Conservation (phyloP, 1,140 invertebrate genomes). For the Leptinotarsa undecemlineata region DNA sequence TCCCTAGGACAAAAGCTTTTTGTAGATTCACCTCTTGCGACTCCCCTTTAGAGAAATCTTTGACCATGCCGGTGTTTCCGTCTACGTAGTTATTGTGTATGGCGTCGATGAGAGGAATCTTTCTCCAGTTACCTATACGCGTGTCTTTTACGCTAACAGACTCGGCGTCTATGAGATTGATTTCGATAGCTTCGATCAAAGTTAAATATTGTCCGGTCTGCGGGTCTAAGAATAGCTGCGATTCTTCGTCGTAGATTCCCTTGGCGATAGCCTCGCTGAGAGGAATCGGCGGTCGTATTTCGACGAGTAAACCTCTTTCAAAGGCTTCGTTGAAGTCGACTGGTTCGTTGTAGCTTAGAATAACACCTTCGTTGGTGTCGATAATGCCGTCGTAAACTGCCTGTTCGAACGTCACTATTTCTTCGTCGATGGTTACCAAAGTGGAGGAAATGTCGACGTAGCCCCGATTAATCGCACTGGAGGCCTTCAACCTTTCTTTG, state of each 20-base stretch:
- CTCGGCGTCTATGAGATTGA: slow-evolving; percentile 77
- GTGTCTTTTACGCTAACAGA: slow-evolving; percentile 85
- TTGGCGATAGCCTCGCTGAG: slow-evolving; percentile 83
- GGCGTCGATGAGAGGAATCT: slow-evolving; percentile 75
- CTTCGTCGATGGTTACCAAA: slow-evolving; percentile 72
- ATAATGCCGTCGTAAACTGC: slow-evolving; percentile 80
- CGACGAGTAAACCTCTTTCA: slow-evolving; percentile 78
- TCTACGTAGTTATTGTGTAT: slow-evolving; percentile 76
- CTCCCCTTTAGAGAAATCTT: slow-evolving; percentile 66
- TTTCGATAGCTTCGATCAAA: slow-evolving; percentile 72
- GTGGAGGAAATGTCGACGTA: slow-evolving; percentile 81
- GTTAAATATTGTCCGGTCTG: slow-evolving; percentile 74
- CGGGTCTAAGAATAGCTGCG: slow-evolving; percentile 79
- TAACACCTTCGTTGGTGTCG: slow-evolving; percentile 72
- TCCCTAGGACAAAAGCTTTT: slow-evolving; percentile 79
- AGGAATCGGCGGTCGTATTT: slow-evolving; percentile 79
- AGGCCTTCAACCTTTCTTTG: slow-evolving; percentile 72
- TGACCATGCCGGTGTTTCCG: slow-evolving; percentile 71
- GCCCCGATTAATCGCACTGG: slow-evolving; percentile 65
- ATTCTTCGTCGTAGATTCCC: slow-evolving; percentile 76
- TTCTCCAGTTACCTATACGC: slow-evolving; percentile 72
- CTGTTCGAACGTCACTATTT: slow-evolving; percentile 78
- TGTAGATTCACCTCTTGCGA: slow-evolving; percentile 72
- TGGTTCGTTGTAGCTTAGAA: slow-evolving; percentile 66
- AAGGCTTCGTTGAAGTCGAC: slow-evolving; percentile 85